Conservation (phyloP, 2,113 vertebrate genomes). For the Dolichallabes microphthalmus region DNA sequence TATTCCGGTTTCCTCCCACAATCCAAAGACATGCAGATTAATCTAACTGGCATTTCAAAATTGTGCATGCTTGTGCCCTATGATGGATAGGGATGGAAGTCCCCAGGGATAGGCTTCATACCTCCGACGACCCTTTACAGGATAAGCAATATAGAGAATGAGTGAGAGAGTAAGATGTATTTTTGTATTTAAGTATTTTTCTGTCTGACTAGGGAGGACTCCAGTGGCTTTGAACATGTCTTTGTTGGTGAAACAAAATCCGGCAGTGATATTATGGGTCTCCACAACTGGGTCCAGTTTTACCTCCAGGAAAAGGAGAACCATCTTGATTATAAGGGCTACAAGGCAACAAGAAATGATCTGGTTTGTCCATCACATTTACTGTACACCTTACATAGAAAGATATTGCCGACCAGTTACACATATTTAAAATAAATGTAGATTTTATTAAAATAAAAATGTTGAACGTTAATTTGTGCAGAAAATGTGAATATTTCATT, state of each 20-base stretch:
- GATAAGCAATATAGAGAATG: too few relatives aligned
- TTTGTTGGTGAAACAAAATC: constrained; percentile 83
- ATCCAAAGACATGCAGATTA: too few relatives aligned
- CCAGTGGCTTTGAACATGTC: constrained; percentile 86
- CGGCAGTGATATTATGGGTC: constrained; percentile 74
- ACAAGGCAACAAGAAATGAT: constrained; percentile 71
- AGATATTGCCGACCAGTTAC: background rate
- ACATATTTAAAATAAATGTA: background rate
- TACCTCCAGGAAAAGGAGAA: constrained; percentile 81
- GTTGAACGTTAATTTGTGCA: background rate
- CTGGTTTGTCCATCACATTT: constrained; percentile 23
- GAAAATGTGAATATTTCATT: background rate
- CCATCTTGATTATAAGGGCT: constrained; percentile 83
- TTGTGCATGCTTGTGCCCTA: too few relatives aligned
- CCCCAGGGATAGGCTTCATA: too few relatives aligned
- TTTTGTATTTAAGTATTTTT: background rate
- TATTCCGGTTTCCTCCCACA: too few relatives aligned
- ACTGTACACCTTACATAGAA: background rate
- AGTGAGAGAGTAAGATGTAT: too few relatives aligned
- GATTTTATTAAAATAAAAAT: background rate
- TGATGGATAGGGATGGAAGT: too few relatives aligned
- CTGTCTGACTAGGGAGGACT: constrained; percentile 70
- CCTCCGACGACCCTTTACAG: too few relatives aligned
- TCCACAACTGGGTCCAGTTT: constrained; percentile 89
- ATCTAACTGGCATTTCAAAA: too few relatives aligned